A percentile compares a stretch with the other conserved stretches of the same genome.
phyloP scores from a whole-genome alignment of 1,140 invertebrate genomes.

The Globodera ellingtonae region DNA sequence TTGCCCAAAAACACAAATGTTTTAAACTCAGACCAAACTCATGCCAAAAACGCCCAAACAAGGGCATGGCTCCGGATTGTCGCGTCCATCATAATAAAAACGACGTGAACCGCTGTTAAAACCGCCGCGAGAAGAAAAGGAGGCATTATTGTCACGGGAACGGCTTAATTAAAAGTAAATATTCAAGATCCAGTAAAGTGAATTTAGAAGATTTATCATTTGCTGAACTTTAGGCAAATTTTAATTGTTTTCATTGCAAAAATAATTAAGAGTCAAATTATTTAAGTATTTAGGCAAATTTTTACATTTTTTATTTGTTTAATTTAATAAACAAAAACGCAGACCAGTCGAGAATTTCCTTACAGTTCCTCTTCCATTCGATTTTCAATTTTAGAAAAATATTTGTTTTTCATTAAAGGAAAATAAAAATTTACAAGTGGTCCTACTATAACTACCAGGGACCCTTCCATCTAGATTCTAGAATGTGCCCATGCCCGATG shows the following conservation, averaged over 20 bases:
- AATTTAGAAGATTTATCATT: too few relatives aligned
- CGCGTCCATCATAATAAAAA: conserved; percentile 36
- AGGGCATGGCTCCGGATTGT: conserved; percentile 39
- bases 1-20: background rate
- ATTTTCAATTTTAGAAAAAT: too few relatives aligned
- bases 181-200: background rate
- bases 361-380: too few relatives aligned
- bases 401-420: too few relatives aligned
- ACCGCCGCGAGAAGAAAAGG: background rate
- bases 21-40: conserved; percentile 38
- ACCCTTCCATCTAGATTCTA: too few relatives aligned
- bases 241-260: background rate
- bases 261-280: conserved; percentile 13
- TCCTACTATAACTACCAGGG: too few relatives aligned
- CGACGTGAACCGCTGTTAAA: conserved; percentile 8
- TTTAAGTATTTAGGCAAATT: conserved; percentile 27
- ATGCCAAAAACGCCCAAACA: conserved; percentile 53
- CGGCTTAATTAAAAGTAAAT: conserved; percentile 12
- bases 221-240: too few relatives aligned
- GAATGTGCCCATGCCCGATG: too few relatives aligned
- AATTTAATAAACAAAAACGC: too few relatives aligned
- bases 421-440: too few relatives aligned
- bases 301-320: too few relatives aligned
- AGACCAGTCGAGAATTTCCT: too few relatives aligned
- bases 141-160: conserved; percentile 12